Evolutionary conservation across 2,888 invertebrate genomes (phyloP), one percentile per base, ranked within the genome.

Genomic region (Tuberolachnus salignus): DNA sequence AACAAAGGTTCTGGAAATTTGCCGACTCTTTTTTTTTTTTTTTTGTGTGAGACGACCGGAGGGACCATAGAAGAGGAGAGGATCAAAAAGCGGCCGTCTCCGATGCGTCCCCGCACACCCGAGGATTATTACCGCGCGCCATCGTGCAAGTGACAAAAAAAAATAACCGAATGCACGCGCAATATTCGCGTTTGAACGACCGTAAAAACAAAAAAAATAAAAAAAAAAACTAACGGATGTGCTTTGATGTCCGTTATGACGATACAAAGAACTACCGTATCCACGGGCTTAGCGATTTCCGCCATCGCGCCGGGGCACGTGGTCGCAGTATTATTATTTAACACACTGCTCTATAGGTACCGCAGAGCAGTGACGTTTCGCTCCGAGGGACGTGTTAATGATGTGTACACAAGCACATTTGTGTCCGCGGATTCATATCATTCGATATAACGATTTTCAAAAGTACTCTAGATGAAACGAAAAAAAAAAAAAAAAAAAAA

Each of bases 111-210:
- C 8, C n/a, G 59, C 19, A 26, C 53, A 42, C 53, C 63, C 34
- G 73, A 61, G 73, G 63, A 73, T 73, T 63, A 51, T 42, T n/a
- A 46, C 10, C 10, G 9, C n/a, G 44, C 42, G 49, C 63, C 51
- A 26, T 34, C 51, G 51, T 61, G 72, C 72, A 72, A 61, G 61
- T 72, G 61, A 72, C 61, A 61, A 49, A 72, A 70, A 72, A 70
- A 57, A 70, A 70, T 70, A 70, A 71, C 71, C 23, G 53, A 71
- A 71, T 23, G 19, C 16, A 19, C 21, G 23, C 53, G 51, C n/a
- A 23, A 21, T 13, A 55, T 44, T 42, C 42, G 44, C 23, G 21
- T 53, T 19, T 19, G 53, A 69, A 42, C 69, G 14, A 21, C 55
- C 59, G 55, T 23, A 51, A 19, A 61, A 61, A 73, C 46, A 49